A percentile compares a stretch with the other conserved stretches of the same genome.
These are phyloP conservation scores for Rhinopithecus roxellana DNA, from an alignment of 2,113 vertebrate species.

Conservation along the genomic window DNA sequence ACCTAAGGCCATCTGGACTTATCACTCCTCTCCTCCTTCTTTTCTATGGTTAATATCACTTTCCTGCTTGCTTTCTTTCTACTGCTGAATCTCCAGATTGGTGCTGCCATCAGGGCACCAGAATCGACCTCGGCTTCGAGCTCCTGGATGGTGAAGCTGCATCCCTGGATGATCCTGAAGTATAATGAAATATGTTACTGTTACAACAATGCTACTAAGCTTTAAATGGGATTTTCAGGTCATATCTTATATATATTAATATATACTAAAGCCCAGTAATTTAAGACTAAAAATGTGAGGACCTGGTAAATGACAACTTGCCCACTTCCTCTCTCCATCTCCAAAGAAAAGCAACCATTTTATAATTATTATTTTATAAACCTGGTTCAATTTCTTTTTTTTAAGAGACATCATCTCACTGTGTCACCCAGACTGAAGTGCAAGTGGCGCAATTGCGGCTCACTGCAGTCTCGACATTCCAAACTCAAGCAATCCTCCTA, in stretches of 20 bases:
- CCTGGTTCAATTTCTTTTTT: background rate
- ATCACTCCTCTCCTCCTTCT: constrained; percentile 88
- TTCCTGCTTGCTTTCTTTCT: constrained; percentile 89
- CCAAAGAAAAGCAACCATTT: constrained; percentile 33
- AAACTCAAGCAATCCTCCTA: background rate
- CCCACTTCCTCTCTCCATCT: background rate
- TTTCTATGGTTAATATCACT: constrained; percentile 86
- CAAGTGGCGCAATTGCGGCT: background rate
- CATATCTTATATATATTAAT: background rate
- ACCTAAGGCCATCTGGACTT: constrained; percentile 80
- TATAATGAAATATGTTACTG: constrained; percentile 63
- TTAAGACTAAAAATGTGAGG: background rate
- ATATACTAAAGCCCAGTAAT: background rate
- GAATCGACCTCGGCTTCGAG: constrained; percentile 90
- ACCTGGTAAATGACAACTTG: background rate
- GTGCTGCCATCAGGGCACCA: constrained; percentile 81
- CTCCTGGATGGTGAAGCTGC: constrained; percentile 97
- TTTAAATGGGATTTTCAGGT: background rate
- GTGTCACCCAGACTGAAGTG: background rate
- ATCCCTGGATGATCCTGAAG: constrained; percentile 96
- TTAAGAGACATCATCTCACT: background rate
- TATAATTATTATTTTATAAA: background rate
- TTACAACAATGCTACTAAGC: background rate
- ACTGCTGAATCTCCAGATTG: constrained; percentile 80
- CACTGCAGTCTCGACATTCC: background rate